phyloP scores from a whole-genome alignment of 2,113 vertebrate species.

The Neogobius melanostomus region DNA sequence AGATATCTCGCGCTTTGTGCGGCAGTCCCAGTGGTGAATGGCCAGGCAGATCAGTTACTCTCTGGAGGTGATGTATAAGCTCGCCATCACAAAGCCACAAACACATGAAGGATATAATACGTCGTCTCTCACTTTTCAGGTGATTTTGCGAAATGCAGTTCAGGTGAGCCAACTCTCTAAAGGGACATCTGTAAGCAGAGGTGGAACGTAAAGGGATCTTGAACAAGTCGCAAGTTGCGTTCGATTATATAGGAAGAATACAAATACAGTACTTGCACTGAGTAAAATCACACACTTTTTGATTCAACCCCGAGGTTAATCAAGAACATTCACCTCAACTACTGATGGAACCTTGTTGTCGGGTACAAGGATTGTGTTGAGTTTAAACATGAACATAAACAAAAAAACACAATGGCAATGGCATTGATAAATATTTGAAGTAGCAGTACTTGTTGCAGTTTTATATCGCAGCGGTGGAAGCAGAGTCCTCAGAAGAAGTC shows the following conservation, averaged over 20 bases:
- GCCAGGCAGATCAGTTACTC: constrained; percentile 73
- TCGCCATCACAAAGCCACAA: constrained; percentile 80
- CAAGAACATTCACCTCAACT: no score
- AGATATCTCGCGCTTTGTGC: constrained; percentile 84
- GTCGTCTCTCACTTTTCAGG: constrained; percentile 58
- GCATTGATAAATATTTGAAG: no score
- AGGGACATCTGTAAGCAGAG: neutral
- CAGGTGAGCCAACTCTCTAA: constrained; percentile 22
- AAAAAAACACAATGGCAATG: no score
- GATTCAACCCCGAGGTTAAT: neutral
- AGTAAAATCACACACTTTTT: neutral
- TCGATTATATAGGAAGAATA: neutral
- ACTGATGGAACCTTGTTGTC: neutral
- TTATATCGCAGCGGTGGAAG: no score
- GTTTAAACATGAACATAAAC: no score
- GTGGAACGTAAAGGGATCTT: neutral
- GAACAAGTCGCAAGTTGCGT: neutral
- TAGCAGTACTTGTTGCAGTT: no score
- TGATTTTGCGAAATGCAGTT: constrained; percentile 48
- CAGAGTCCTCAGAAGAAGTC: no score
- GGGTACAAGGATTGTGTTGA: neutral
- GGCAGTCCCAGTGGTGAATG: constrained; percentile 76
- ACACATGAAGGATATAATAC: constrained; percentile 70
- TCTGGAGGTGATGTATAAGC: constrained; percentile 78
- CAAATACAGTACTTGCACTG: no score